Evolutionary conservation across 1,140 invertebrate genomes (phyloP).

Genomic region (Caerostris extrusa): DNA sequence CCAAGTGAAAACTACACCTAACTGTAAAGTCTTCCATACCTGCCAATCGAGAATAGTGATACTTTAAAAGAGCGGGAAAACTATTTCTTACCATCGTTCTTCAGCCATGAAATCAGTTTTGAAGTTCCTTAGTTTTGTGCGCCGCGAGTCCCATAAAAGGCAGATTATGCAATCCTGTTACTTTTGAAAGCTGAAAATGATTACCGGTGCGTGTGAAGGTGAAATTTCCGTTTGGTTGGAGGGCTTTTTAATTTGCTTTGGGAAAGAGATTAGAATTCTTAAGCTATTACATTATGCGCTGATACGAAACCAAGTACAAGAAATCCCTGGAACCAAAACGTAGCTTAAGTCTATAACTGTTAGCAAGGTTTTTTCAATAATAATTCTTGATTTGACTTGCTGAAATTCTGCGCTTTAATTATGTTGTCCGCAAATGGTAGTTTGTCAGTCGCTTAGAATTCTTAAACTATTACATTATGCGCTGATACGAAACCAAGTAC

Average conservation of each 20-base stretch:
- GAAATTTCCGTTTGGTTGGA: slow-evolving; percentile 28
- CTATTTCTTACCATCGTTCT: not conserved
- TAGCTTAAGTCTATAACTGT: too few relatives aligned
- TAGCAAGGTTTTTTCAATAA: too few relatives aligned
- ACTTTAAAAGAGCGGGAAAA: not conserved
- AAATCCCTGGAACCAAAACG: not conserved
- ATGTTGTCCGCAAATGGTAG: too few relatives aligned
- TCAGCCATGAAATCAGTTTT: slow-evolving; percentile 6
- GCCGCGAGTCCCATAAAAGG: not conserved
- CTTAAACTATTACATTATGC: slow-evolving; percentile 1
- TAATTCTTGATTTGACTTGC: too few relatives aligned
- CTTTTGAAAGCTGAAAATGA: slow-evolving; percentile 14
- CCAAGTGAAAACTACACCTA: too few relatives aligned
- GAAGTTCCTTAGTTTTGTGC: too few relatives aligned
- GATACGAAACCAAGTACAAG: not conserved
- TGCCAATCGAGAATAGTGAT: too few relatives aligned
- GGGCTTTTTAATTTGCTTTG: slow-evolving; percentile 3
- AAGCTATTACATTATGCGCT: slow-evolving; percentile 13
- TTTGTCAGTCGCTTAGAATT: not conserved
- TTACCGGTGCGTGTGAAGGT: not conserved
- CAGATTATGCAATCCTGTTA: not conserved
- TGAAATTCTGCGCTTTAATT: too few relatives aligned
- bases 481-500: not conserved
- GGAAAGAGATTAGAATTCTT: not conserved
- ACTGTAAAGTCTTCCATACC: not conserved